phyloP scores from a whole-genome alignment of 2,797 vertebrate genomes.

The Chelon auratus region DNA sequence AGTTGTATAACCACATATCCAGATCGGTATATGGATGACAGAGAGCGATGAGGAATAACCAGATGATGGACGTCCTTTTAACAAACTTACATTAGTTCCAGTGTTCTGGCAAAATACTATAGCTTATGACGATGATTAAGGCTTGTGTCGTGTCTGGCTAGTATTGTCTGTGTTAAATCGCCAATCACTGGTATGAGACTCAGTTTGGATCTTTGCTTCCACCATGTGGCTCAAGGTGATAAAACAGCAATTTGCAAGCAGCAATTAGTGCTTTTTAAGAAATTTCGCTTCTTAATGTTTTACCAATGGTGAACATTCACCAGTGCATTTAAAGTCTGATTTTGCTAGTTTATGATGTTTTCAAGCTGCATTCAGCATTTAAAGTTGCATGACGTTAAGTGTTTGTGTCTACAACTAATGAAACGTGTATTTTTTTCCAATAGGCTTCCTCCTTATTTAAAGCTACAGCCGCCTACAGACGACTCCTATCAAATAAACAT shows the following conservation, averaged over 20 bases:
- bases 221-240: slow-evolving; percentile 59
- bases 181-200: background rate
- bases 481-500: background rate
- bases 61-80: slow-evolving; percentile 24
- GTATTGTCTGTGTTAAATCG: background rate
- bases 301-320: background rate
- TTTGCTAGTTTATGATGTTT: background rate
- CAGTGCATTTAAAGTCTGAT: background rate
- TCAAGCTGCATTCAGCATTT: background rate
- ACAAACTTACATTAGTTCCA: slow-evolving; percentile 3
- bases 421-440: background rate
- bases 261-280: background rate
- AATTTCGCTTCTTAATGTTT: background rate
- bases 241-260: slow-evolving; percentile 36
- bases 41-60: background rate
- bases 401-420: background rate
- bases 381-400: background rate
- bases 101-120: background rate
- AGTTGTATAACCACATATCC: slow-evolving; percentile 41
- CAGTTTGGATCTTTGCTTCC: slow-evolving; percentile 63
- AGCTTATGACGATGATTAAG: background rate
- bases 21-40: slow-evolving; percentile 39
- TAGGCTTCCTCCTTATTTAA: background rate
- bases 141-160: background rate
- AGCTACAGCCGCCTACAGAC: background rate